Evolutionary conservation across 2,797 vertebrate species (phyloP).

Genomic region (Notolabrus celidotus): DNA sequence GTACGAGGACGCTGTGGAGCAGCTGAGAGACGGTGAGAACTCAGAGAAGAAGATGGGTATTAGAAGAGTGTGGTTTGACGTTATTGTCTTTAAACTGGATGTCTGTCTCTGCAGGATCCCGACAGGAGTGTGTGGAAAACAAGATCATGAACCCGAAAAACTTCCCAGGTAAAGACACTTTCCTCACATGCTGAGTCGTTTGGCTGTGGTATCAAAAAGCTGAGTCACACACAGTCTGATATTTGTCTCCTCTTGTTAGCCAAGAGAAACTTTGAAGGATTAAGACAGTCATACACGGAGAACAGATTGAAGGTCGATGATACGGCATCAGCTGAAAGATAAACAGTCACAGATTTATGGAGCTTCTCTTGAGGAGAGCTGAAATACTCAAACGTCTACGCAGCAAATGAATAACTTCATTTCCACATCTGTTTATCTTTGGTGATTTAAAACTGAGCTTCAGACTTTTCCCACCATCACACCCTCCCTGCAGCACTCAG

Average conservation of each 20-base stretch:
- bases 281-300: not conserved
- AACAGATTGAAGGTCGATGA: not conserved
- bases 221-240: too few species aligned
- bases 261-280: not conserved
- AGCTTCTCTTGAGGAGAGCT: not conserved
- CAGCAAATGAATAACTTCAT: too few species aligned
- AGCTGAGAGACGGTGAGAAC: conserved; percentile 84
- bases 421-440: conserved; percentile 1
- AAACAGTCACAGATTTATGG: not conserved
- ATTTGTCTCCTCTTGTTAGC: too few species aligned
- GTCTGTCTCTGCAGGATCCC: conserved; percentile 60
- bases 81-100: not conserved
- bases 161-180: conserved; percentile 71
- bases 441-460: not conserved
- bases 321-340: not conserved
- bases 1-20: conserved; percentile 90
- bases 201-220: too few species aligned
- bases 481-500: not conserved
- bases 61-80: not conserved
- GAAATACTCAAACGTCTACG: not conserved
- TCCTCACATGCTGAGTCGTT: not conserved
- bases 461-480: conserved; percentile 4
- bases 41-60: fast-evolving
- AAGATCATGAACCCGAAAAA: conserved; percentile 78
- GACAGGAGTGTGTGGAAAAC: conserved; percentile 80